A percentile compares a stretch with the other conserved stretches of the same genome.
These are phyloP conservation scores for Crenichthys baileyi DNA, from an alignment of 2,797 vertebrate genomes.

Conservation along the genomic window DNA sequence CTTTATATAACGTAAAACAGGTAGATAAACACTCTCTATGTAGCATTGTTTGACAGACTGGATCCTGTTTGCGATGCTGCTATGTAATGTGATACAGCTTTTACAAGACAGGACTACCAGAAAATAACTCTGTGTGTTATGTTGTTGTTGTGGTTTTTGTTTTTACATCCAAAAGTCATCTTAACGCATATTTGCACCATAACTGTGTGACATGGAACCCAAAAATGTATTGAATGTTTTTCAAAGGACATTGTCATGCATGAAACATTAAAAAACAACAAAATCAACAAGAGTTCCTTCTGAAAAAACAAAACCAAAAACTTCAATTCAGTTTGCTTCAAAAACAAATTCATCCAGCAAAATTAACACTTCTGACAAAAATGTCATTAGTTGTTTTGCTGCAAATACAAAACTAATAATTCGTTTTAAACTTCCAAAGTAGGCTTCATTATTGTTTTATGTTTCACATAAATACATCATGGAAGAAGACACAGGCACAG, in stretches of 20 bases:
- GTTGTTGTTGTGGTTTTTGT: background rate
- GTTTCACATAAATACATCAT: background rate
- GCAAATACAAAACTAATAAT: background rate
- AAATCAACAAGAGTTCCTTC: conserved; percentile 10
- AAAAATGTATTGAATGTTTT: background rate
- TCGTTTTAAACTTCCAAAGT: background rate
- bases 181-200: background rate
- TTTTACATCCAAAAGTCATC: background rate
- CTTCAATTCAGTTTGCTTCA: background rate
- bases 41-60: too few relatives aligned
- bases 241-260: conserved; percentile 47
- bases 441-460: background rate
- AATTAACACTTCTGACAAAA: background rate
- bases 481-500: too few relatives aligned
- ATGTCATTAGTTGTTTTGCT: background rate
- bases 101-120: too few relatives aligned
- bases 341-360: background rate
- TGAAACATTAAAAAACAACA: conserved; percentile 26
- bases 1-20: conserved; percentile 39
- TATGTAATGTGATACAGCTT: too few relatives aligned
- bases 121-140: too few relatives aligned
- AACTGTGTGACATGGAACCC: background rate
- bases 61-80: too few relatives aligned
- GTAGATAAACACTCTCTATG: background rate
- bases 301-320: conserved; percentile 10